Base-by-base conservation (phyloP, 2,113 vertebrate species). In the Amblyopsis rosae region DNA sequence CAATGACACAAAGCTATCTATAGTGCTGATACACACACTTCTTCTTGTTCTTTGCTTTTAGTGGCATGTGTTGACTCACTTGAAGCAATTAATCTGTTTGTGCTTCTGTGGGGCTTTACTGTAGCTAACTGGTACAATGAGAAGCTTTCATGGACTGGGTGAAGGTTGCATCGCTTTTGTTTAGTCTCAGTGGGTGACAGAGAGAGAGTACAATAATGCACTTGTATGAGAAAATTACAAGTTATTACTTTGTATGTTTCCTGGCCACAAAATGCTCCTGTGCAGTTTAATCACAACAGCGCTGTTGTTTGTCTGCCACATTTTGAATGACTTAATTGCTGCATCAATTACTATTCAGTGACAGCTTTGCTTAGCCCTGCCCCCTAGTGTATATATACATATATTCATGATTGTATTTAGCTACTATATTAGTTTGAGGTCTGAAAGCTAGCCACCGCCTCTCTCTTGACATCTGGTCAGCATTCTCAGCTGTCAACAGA, bases 391-490 rank as follows among this genome's bases (percentile, higher is more conserved):
- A 51, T 11, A 51, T 4, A 51, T 10, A 51, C 11, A 15, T 51
- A 12, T 11, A 51, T 51, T 51, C 4, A 11, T 51, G 3, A 15
- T 11, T 51, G 5, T 53, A n/a, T 33, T 64, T 46, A 3, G 56
- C 0, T 17, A 53, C 5, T 5, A 45, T 65, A 3, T 67, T 59
- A 51, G 67, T 76, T 61, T 0, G 66, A 61, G 70, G 72, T 75
- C 73, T 80, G 72, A 75, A 19, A 58, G 46, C 12, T 10, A 75
- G 48, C 73, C 10, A 55, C 68, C 53, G 75, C 73, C 72, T 78
- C 67, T 76, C 66, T 70, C 54, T 83, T 58, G 4, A 78, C 85
- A 80, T 87, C 82, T 83, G 76, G 76, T 73, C 63, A 8, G 59
- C 81, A 78, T 72, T 83, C 78, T 69, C 33, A 32, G 7, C 77